phyloP scores from a whole-genome alignment of 2,113 vertebrate genomes.

The Synchiropus splendidus region DNA sequence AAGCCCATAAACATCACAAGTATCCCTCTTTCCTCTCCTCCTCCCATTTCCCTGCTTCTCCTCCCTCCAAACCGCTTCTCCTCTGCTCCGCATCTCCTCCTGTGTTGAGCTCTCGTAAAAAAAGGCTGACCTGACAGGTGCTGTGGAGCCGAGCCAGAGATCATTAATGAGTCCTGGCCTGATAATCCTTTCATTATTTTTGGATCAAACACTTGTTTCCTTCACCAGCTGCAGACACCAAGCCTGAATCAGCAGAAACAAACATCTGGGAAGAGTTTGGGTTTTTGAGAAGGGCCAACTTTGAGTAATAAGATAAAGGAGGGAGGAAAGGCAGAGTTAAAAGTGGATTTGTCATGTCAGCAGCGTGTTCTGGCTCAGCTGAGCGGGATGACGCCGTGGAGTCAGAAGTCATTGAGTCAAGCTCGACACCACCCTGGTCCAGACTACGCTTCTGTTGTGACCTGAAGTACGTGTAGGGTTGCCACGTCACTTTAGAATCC shows the following conservation, averaged over 20 bases:
- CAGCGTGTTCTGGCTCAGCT: neutral
- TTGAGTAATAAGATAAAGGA: neutral
- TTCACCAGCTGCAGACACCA: neutral
- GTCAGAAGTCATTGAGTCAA: no score
- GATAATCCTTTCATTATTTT: constrained; percentile 11
- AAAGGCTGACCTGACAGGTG: constrained; percentile 54
- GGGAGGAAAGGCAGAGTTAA: constrained; percentile 16
- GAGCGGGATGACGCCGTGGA: no score
- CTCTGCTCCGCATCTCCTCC: constrained; percentile 12
- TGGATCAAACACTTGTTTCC: no score
- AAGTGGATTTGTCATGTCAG: constrained; percentile 5
- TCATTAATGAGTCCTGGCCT: constrained; percentile 17
- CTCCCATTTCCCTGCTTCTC: constrained; percentile 6
- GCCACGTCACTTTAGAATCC: no score
- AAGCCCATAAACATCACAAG: constrained; percentile 23
- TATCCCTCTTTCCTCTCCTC: constrained; percentile 16
- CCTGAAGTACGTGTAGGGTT: no score
- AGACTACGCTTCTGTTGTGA: no score
- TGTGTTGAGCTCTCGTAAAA: constrained; percentile 33
- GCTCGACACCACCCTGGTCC: no score
- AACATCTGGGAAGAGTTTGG: constrained; percentile 6
- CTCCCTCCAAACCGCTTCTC: constrained; percentile 6
- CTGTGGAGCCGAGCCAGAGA: constrained; percentile 37
- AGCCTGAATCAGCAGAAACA: constrained; percentile 10
- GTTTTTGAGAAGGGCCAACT: constrained; percentile 1